phyloP scores from a whole-genome alignment of 2,797 vertebrate genomes.

The Lepus townsendii region DNA sequence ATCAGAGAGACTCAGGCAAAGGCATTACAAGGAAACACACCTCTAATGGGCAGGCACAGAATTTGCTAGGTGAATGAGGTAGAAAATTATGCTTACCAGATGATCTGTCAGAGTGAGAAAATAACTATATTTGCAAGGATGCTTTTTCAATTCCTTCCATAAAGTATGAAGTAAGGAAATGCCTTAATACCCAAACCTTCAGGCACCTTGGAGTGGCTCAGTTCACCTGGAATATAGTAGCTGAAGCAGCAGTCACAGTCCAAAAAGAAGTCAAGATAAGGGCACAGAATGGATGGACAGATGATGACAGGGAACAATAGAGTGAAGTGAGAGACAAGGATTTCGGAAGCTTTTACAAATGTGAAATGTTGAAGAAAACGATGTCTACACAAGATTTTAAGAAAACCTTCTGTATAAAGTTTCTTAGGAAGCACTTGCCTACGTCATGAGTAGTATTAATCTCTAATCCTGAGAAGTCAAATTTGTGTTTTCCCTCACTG shows the following conservation, averaged over 20 bases:
- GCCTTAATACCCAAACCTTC: not conserved
- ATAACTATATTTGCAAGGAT: not conserved
- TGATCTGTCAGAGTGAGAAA: not conserved
- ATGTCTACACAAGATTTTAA: not conserved
- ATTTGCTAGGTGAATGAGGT: not conserved
- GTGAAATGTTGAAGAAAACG: not conserved
- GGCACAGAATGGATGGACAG: too few species aligned
- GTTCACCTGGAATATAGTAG: not conserved
- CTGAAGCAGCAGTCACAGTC: not conserved
- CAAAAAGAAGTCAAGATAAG: not conserved
- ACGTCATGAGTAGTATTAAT: not conserved
- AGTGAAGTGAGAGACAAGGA: not conserved
- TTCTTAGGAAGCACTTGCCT: not conserved
- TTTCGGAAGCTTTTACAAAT: not conserved
- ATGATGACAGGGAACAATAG: not conserved
- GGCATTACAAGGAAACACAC: not conserved
- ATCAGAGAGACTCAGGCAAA: not conserved
- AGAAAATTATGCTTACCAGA: not conserved
- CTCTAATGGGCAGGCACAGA: not conserved
- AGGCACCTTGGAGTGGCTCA: not conserved
- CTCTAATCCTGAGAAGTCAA: not conserved
- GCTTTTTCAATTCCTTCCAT: not conserved
- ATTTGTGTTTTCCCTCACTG: not conserved
- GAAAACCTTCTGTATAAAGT: not conserved
- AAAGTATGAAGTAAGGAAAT: not conserved